Percentiles rank a stretch among this genome's conserved stretches.
These are phyloP conservation scores for Euura lappo DNA, from an alignment of 1,140 invertebrate species.

Conservation along the genomic window DNA sequence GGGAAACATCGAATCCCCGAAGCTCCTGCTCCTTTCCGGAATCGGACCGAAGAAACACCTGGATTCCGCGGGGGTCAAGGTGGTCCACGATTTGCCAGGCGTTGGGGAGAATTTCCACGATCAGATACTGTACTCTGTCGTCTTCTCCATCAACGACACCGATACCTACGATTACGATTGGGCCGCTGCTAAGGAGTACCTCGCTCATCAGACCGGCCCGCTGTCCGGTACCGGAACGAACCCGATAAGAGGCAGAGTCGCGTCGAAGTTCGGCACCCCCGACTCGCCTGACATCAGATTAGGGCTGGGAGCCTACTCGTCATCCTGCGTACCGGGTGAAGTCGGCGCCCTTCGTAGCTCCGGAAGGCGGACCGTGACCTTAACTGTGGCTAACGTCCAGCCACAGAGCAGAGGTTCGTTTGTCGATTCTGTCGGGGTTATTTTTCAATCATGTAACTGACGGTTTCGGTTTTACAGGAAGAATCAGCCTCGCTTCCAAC, in stretches of 20 bases:
- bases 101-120: constrained; percentile 66
- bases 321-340: constrained; percentile 44
- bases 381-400: constrained; percentile 71
- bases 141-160: constrained; percentile 30
- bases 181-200: constrained; percentile 30
- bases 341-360: constrained; percentile 32
- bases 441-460: too few relatives aligned
- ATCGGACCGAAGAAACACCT: constrained; percentile 63
- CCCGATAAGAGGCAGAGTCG: constrained; percentile 66
- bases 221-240: constrained; percentile 76
- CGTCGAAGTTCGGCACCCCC: constrained; percentile 63
- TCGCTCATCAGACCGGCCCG: constrained; percentile 69
- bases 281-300: constrained; percentile 57
- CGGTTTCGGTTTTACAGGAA: constrained; percentile 56
- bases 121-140: constrained; percentile 46
- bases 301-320: constrained; percentile 57
- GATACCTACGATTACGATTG: constrained; percentile 15
- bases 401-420: constrained; percentile 77
- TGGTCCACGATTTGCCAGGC: constrained; percentile 57
- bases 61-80: constrained; percentile 38
- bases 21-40: constrained; percentile 65
- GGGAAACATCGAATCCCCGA: constrained; percentile 56
- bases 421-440: background rate
- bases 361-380: constrained; percentile 43
- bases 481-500: constrained; percentile 45